Base-by-base conservation (phyloP, 2,113 vertebrate genomes). In the Eurypyga helias region DNA sequence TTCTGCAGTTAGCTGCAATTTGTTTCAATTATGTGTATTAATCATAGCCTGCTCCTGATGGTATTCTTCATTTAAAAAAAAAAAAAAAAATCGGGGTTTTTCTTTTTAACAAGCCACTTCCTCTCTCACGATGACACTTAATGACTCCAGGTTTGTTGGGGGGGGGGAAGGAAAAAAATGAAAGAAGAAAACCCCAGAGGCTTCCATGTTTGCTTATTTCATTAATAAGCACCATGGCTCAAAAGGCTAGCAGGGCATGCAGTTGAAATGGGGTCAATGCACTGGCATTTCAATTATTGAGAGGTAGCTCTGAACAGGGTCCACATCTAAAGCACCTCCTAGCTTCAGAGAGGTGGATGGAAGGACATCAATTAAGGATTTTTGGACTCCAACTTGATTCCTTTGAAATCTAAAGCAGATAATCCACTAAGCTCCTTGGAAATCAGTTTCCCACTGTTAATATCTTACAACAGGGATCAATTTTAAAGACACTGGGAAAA, bases 1-100 rank as follows among this genome's bases (percentile, higher is more conserved):
- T 98, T 98, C 96, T 98, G 97, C 98, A 98, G 98, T 97, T 97
- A 97, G 94, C 97, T 98, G 98, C 97, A 98, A 98, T 98, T 98
- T 98, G 97, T 98, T 98, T 98, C 98, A 98, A 98, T 98, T 98
- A 98, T 96, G 93, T 66, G 51, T 98, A 98, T 98, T 98, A 98
- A 98, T 98, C 98, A 98, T 95, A 98, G 97, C 92, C 96, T 96
- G 82, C 64, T 98, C 97, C 93, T 98, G 87, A 98, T 96, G 92
- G 95, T 90, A 97, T 97, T 98, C 93, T 98, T 97, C 85, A 60
- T 76, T 57, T 31, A 75, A 96, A 91, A 87, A 73, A 54, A 69
- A 55, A 85, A 48, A 70, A 52, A 71, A 82, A 82, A 84, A 92
- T n/a, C 82, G 90, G 83, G 89, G 93, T 61, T 96, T 97, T 97